Evolutionary conservation across 2,888 invertebrate species (phyloP).

Genomic region (Gerris lacustris): DNA sequence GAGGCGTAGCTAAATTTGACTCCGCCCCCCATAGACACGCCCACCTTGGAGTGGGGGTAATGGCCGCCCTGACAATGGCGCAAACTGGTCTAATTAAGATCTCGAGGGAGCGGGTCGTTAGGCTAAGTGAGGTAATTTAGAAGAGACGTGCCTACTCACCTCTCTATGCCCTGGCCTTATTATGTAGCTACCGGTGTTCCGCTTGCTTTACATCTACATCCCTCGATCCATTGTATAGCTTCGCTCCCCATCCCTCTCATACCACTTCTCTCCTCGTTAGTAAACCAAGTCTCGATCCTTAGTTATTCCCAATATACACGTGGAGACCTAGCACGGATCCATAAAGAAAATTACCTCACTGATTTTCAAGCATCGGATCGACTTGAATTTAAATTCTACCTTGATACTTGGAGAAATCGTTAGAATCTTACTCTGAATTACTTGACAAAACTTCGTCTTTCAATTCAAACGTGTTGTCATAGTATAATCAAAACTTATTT

Average conservation of each 20-base stretch:
- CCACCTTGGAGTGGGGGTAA: neutral
- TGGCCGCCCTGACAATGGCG: neutral
- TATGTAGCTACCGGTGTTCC: conserved; percentile 3
- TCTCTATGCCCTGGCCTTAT: neutral
- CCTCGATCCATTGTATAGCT: neutral
- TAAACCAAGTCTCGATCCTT: neutral
- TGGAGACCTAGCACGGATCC: too few relatives aligned
- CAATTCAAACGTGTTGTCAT: too few relatives aligned
- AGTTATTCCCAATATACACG: neutral
- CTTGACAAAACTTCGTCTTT: too few relatives aligned
- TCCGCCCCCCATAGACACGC: neutral
- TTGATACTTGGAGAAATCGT: too few relatives aligned
- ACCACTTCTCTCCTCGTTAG: conserved; percentile 1
- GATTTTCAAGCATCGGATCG: too few relatives aligned
- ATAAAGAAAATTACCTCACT: too few relatives aligned
- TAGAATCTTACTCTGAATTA: too few relatives aligned
- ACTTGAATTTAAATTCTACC: too few relatives aligned
- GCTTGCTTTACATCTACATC: neutral
- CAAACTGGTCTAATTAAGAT: conserved; percentile 3
- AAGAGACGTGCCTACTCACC: conserved; percentile 1
- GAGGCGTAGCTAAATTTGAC: neutral
- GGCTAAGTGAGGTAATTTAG: conserved; percentile 3
- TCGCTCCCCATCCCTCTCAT: neutral
- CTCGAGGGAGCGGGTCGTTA: neutral
- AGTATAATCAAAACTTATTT: too few relatives aligned